These are phyloP conservation scores for Ptychochromis oligacanthus DNA, from an alignment of 2,113 vertebrate genomes.

Conservation along the genomic window DNA sequence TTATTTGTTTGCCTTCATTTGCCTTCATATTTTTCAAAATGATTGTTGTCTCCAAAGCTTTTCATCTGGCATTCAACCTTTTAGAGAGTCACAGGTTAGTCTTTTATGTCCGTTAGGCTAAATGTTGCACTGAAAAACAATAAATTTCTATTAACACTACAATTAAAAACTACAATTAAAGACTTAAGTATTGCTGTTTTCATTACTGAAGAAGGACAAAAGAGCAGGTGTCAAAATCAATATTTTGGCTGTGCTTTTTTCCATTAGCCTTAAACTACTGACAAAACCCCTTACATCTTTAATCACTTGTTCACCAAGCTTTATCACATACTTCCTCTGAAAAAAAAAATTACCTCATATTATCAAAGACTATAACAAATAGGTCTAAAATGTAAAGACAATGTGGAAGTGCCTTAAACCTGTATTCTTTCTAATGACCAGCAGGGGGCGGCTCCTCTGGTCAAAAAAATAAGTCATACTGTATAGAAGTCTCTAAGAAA, in stretches of 20 bases:
- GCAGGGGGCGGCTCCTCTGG: too few species aligned
- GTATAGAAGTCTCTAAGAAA: background rate
- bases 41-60: too few species aligned
- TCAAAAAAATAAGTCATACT: background rate
- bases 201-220: rapidly evolving
- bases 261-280: background rate
- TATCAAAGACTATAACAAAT: background rate
- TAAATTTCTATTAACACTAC: background rate
- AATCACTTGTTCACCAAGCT: background rate
- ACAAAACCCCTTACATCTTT: background rate
- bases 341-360: background rate
- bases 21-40: too few species aligned
- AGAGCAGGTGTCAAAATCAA: background rate
- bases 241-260: background rate
- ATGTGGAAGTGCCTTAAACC: background rate
- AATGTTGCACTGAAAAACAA: too few species aligned
- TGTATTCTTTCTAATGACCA: background rate
- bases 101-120: background rate
- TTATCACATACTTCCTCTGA: background rate
- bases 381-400: background rate
- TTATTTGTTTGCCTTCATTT: background rate
- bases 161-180: too few species aligned
- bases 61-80: too few species aligned
- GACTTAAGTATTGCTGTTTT: too few species aligned
- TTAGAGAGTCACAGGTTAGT: too few species aligned